phyloP scores from a whole-genome alignment of 2,888 invertebrate genomes.

The Brenthis hecate region DNA sequence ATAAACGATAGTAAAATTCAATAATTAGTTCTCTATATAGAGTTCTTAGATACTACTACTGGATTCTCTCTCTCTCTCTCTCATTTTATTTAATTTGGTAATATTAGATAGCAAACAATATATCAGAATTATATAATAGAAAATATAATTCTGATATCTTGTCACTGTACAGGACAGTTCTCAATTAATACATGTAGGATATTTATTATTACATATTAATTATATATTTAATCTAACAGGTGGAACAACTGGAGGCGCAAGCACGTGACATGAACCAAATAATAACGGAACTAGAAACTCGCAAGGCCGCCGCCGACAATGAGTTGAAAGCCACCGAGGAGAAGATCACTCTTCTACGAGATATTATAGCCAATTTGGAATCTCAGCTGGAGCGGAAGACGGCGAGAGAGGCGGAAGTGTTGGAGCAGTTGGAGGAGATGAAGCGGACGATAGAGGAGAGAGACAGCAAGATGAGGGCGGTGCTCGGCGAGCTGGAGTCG shows the following conservation, averaged over 20 bases:
- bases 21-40: too few species aligned
- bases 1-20: too few species aligned
- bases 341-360: slow-evolving; percentile 87
- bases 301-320: slow-evolving; percentile 85
- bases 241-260: slow-evolving; percentile 90
- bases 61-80: too few species aligned
- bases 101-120: too few species aligned
- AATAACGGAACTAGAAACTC: slow-evolving; percentile 83
- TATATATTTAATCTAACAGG: slow-evolving; percentile 71
- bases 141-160: too few species aligned
- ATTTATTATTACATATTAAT: not conserved
- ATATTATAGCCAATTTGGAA: slow-evolving; percentile 90
- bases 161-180: too few species aligned
- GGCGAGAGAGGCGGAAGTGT: slow-evolving; percentile 83
- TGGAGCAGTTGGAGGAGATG: slow-evolving; percentile 82
- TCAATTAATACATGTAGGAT: too few species aligned
- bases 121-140: too few species aligned
- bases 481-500: slow-evolving; percentile 79
- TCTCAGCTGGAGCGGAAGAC: slow-evolving; percentile 87
- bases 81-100: too few species aligned
- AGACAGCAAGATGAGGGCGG: slow-evolving; percentile 79
- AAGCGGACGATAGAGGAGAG: slow-evolving; percentile 80
- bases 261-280: slow-evolving; percentile 86
- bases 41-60: too few species aligned
- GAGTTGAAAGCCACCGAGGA: slow-evolving; percentile 89